A percentile compares a stretch with the other conserved stretches of the same genome.
Conservation (phyloP, 2,888 invertebrate species). For the Drosophila demipolita region DNA sequence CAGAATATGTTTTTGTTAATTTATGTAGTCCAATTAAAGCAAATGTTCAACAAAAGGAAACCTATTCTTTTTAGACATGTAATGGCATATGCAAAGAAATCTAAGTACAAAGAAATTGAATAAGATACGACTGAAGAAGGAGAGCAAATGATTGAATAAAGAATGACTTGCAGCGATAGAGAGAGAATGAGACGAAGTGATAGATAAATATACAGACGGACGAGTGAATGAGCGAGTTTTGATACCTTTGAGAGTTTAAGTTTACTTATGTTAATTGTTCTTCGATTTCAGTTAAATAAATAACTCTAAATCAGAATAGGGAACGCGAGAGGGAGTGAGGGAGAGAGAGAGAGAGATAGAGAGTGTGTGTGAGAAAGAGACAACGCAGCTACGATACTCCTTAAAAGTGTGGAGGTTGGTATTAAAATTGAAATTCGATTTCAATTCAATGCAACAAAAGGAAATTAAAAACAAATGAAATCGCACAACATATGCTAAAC, state of each 20-base stretch:
- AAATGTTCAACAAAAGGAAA: not conserved
- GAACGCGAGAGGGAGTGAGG: too few species aligned
- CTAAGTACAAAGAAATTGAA: not conserved
- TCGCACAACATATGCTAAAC: not conserved
- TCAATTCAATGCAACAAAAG: not conserved
- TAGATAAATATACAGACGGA: not conserved
- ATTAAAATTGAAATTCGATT: not conserved
- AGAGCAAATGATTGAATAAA: not conserved
- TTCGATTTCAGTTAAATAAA: too few species aligned
- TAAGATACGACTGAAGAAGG: not conserved
- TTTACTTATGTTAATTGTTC: not conserved
- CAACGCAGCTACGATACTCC: too few species aligned
- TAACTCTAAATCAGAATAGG: too few species aligned
- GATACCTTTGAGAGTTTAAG: not conserved
- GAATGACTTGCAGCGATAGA: not conserved
- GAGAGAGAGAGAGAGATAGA: too few species aligned
- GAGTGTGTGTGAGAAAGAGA: too few species aligned
- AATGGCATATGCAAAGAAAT: not conserved
- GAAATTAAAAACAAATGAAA: not conserved
- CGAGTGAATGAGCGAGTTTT: not conserved
- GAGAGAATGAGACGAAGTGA: not conserved
- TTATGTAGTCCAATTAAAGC: conserved; percentile 14
- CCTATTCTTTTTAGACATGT: not conserved
- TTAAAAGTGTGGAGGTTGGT: too few species aligned
- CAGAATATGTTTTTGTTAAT: not conserved